phyloP scores from a whole-genome alignment of 2,888 invertebrate species.

The Drosophila hamatofila region DNA sequence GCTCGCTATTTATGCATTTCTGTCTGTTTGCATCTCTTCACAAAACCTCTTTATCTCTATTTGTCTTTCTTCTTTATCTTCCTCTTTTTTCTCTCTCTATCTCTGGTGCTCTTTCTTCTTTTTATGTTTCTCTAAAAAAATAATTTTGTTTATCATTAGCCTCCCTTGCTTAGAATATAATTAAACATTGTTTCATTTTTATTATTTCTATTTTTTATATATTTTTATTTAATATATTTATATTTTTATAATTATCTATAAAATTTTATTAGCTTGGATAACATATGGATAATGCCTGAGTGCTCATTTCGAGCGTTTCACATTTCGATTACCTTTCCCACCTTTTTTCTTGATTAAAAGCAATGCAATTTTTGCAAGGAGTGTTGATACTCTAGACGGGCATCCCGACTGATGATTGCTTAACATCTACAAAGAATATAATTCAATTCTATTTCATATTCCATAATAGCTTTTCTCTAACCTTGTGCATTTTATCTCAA shows the following conservation, averaged over 20 bases:
- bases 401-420: background rate
- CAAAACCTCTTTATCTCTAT: background rate
- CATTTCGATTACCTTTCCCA: background rate
- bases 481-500: background rate
- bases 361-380: background rate
- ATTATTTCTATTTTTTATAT: too few relatives aligned
- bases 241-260: background rate
- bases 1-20: too few relatives aligned
- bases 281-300: background rate
- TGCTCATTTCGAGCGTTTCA: background rate
- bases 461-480: background rate
- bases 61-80: background rate
- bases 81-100: too few relatives aligned
- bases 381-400: background rate
- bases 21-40: background rate
- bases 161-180: too few relatives aligned
- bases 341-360: background rate
- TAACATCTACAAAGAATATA: background rate
- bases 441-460: background rate
- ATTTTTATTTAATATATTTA: background rate
- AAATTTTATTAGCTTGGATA: background rate
- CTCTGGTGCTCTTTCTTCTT: too few relatives aligned
- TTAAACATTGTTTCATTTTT: too few relatives aligned
- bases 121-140: too few relatives aligned
- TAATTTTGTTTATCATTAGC: too few relatives aligned